Evolutionary conservation across 2,888 invertebrate species (phyloP).

Genomic region (Neoascia interrupta): DNA sequence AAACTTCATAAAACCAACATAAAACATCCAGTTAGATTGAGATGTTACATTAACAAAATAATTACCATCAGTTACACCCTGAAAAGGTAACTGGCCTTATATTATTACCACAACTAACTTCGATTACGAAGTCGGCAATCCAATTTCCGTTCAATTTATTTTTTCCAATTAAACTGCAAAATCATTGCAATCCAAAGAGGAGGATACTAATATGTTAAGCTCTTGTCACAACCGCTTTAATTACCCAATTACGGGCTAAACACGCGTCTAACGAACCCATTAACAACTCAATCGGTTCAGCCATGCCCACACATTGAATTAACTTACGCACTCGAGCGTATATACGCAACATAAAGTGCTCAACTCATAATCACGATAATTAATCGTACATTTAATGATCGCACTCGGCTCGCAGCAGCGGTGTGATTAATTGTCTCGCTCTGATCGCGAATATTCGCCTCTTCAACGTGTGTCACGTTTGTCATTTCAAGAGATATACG

Average conservation of each 20-base stretch:
- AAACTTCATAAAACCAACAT: no score
- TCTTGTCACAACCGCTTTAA: conserved; percentile 47
- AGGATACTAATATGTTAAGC: no score
- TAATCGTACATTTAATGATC: conserved; percentile 58
- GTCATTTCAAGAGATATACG: neutral
- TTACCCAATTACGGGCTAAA: conserved; percentile 18
- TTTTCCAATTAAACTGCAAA: no score
- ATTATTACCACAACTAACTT: no score
- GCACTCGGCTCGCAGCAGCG: conserved; percentile 27
- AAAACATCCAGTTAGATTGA: no score
- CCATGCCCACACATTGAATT: conserved; percentile 12
- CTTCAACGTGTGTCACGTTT: conserved; percentile 6
- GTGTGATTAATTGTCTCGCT: conserved; percentile 45
- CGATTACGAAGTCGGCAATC: no score
- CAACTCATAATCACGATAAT: conserved; percentile 49
- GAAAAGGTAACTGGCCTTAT: no score
- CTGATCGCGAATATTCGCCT: conserved; percentile 49
- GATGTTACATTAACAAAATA: no score
- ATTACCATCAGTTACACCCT: no score
- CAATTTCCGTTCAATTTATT: no score
- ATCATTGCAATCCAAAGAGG: no score
- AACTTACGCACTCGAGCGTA: conserved; percentile 32
- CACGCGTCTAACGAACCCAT: conserved; percentile 16
- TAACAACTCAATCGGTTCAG: conserved; percentile 51
- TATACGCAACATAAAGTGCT: conserved; percentile 3